A percentile compares a stretch with the other conserved stretches of the same genome.
These are phyloP conservation scores for Acromyrmex heyeri DNA, from an alignment of 1,140 invertebrate genomes.

Conservation along the genomic window DNA sequence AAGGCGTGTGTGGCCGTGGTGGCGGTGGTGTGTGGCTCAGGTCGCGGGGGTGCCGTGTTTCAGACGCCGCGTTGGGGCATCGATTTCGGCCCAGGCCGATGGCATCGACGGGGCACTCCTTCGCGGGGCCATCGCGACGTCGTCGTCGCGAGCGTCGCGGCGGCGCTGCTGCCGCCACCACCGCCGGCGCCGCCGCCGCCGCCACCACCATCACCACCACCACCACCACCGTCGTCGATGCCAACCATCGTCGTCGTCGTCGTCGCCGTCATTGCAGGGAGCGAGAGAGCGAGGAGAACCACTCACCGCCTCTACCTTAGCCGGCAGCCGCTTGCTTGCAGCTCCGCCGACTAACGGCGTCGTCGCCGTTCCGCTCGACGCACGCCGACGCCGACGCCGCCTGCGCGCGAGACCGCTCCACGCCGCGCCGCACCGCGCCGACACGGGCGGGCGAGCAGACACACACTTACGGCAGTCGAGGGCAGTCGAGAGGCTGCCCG, in stretches of 20 bases:
- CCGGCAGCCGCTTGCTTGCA: slow-evolving; percentile 31
- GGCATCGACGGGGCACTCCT: slow-evolving; percentile 72
- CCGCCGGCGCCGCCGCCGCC: not conserved
- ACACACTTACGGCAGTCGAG: slow-evolving; percentile 61
- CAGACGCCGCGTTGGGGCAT: slow-evolving; percentile 75
- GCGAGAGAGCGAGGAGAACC: slow-evolving; percentile 18
- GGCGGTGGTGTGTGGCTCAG: slow-evolving; percentile 68
- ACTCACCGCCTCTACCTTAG: slow-evolving; percentile 18
- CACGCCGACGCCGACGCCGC: slow-evolving; percentile 62
- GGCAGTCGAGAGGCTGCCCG: slow-evolving; percentile 64
- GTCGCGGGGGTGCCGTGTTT: slow-evolving; percentile 78
- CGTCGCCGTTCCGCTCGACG: slow-evolving; percentile 60
- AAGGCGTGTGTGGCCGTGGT: slow-evolving; percentile 70
- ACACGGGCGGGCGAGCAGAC: slow-evolving; percentile 59
- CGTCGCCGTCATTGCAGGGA: slow-evolving; percentile 11
- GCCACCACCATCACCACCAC: slow-evolving; percentile 38
- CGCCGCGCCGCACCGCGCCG: slow-evolving; percentile 50
- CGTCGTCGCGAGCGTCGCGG: slow-evolving; percentile 61
- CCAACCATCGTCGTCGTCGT: not conserved
- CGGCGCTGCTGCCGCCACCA: slow-evolving; percentile 49
- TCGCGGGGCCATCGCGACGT: slow-evolving; percentile 68
- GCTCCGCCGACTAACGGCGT: slow-evolving; percentile 57
- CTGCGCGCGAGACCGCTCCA: slow-evolving; percentile 63
- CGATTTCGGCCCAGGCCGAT: slow-evolving; percentile 76
- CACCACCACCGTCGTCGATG: not conserved